These are phyloP conservation scores for Caenorhabditis plicata DNA, from an alignment of 2,888 invertebrate genomes.

Conservation along the genomic window DNA sequence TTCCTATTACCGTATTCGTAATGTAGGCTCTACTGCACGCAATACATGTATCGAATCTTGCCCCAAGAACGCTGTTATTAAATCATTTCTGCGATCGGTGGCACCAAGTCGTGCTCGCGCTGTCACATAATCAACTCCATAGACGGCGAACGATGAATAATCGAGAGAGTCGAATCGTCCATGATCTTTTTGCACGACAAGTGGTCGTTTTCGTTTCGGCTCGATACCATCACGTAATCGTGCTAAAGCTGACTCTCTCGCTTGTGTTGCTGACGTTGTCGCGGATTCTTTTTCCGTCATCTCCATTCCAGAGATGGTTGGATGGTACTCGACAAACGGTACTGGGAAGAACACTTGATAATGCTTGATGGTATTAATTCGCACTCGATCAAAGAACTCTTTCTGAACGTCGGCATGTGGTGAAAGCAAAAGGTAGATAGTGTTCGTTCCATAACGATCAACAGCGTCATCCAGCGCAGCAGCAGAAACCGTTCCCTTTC, in stretches of 20 bases:
- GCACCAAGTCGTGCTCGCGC: conserved; percentile 35
- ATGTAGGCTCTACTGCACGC: conserved; percentile 59
- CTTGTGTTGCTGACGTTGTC: conserved; percentile 19
- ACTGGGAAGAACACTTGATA: conserved; percentile 88
- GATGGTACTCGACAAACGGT: conserved; percentile 85
- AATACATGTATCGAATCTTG: conserved; percentile 56
- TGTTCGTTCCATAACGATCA: conserved; percentile 61
- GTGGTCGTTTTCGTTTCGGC: conserved; percentile 39
- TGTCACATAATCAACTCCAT: conserved; percentile 76
- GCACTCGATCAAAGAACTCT: conserved; percentile 87
- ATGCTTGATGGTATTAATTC: conserved; percentile 88
- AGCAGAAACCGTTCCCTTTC: conserved; percentile 25
- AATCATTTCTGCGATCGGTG: conserved; percentile 42
- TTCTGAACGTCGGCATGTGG: conserved; percentile 74
- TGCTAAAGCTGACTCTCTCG: conserved; percentile 40
- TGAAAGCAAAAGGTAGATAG: conserved; percentile 56
- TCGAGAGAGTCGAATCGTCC: conserved; percentile 76
- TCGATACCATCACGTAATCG: conserved; percentile 43
- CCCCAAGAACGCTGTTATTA: conserved; percentile 55
- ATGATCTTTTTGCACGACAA: conserved; percentile 50
- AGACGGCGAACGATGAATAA: conserved; percentile 78
- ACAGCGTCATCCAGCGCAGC: conserved; percentile 62
- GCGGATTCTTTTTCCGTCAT: conserved; percentile 38
- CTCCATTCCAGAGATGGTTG: conserved; percentile 68
- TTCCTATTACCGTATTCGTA: conserved; percentile 47